phyloP scores from a whole-genome alignment of 2,888 invertebrate species.

The Tetragonisca angustula region DNA sequence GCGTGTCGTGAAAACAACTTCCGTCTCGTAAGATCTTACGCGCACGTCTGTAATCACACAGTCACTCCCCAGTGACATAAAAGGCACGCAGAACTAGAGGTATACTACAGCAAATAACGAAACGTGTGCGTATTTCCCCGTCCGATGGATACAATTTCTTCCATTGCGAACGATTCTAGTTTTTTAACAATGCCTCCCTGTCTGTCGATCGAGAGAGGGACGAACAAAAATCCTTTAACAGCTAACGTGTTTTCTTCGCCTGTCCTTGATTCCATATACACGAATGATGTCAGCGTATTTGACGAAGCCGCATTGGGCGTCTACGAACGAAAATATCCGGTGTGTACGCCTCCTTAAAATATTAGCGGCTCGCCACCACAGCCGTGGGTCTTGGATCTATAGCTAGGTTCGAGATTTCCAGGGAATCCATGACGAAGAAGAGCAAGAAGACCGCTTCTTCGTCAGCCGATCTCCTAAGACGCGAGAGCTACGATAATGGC shows the following conservation, averaged over 20 bases:
- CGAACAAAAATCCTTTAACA: constrained; percentile 44
- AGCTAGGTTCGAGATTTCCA: constrained; percentile 45
- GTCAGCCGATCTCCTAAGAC: constrained; percentile 52
- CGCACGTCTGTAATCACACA: neutral
- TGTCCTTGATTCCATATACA: constrained; percentile 61
- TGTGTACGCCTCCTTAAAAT: constrained; percentile 50
- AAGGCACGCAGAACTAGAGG: neutral
- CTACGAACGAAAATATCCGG: constrained; percentile 62
- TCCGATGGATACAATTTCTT: neutral
- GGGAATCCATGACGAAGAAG: constrained; percentile 34
- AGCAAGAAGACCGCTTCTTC: constrained; percentile 24
- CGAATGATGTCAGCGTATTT: constrained; percentile 66
- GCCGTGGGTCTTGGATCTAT: constrained; percentile 5
- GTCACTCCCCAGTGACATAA: neutral
- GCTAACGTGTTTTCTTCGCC: constrained; percentile 47
- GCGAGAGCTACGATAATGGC: constrained; percentile 34
- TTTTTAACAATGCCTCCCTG: constrained; percentile 6
- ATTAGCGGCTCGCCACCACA: constrained; percentile 37
- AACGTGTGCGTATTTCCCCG: constrained; percentile 1
- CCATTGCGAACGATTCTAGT: neutral
- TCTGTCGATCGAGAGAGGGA: neutral
- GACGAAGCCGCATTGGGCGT: constrained; percentile 41
- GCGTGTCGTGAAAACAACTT: constrained; percentile 6
- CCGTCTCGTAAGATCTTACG: neutral
- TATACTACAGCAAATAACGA: constrained; percentile 3